These are phyloP conservation scores for Chaetodon trifascialis DNA, from an alignment of 2,113 vertebrate genomes.

Conservation along the genomic window DNA sequence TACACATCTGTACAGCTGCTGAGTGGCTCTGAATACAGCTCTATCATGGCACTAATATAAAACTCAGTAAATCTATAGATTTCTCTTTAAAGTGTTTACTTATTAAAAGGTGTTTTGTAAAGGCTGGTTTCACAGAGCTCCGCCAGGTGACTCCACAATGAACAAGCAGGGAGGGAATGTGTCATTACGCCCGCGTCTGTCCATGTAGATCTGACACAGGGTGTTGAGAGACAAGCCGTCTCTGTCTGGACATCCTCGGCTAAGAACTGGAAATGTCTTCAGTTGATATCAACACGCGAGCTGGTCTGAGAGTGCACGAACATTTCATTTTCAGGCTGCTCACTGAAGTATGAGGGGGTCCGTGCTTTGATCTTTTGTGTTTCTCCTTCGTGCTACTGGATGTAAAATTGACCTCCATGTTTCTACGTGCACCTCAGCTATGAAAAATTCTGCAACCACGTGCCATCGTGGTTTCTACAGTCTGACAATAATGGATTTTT, in stretches of 20 bases:
- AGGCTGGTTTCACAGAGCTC: conserved; percentile 65
- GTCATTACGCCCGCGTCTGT: background rate
- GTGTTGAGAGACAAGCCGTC: background rate
- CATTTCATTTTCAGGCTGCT: background rate
- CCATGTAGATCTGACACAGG: background rate
- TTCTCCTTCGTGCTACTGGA: too few species aligned
- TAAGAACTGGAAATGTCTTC: background rate
- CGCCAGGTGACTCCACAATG: background rate
- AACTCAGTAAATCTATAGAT: conserved; percentile 62
- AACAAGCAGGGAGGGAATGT: background rate
- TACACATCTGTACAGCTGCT: conserved; percentile 64
- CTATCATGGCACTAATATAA: conserved; percentile 71
- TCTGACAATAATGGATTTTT: too few species aligned
- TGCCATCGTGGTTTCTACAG: too few species aligned
- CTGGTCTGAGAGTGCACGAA: background rate
- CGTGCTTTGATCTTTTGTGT: too few species aligned
- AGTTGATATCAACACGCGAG: background rate
- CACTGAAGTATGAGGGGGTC: too few species aligned
- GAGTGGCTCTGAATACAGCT: conserved; percentile 54
- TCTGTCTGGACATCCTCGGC: background rate
- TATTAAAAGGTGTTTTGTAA: conserved; percentile 42
- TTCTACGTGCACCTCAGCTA: too few species aligned
- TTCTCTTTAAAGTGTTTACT: conserved; percentile 39
- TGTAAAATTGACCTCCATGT: too few species aligned
- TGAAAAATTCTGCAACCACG: too few species aligned